These are phyloP conservation scores for Apotomis turbidana DNA, from an alignment of 2,888 invertebrate species.

Conservation along the genomic window DNA sequence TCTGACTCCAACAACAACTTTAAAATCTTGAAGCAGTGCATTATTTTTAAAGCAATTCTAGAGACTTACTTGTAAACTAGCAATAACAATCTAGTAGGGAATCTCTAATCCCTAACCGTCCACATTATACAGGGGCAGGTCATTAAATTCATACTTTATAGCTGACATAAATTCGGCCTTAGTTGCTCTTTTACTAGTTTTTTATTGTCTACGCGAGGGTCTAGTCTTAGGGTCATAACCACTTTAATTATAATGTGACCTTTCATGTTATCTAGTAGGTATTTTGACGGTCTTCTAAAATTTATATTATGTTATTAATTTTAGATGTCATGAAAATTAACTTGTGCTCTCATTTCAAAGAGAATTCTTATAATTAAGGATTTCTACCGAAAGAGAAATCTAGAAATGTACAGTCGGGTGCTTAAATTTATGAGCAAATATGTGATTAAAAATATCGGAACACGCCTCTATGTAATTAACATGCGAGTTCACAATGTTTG, in stretches of 20 bases:
- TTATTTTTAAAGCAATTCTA: conserved; percentile 1
- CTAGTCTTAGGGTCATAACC: conserved; percentile 46
- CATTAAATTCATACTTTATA: conserved; percentile 65
- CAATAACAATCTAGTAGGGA: neutral
- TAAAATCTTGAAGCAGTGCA: neutral
- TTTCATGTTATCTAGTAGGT: neutral
- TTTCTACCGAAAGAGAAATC: no score
- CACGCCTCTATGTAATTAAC: no score
- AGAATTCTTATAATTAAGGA: no score
- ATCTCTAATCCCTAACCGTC: conserved; percentile 14
- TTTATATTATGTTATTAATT: no score
- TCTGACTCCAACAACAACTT: neutral
- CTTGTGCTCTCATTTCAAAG: no score
- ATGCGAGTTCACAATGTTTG: no score
- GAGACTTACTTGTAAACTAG: neutral
- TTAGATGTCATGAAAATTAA: no score
- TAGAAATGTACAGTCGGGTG: no score
- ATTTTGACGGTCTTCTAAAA: no score
- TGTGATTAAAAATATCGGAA: no score
- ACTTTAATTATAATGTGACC: conserved; percentile 18
- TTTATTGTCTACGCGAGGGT: conserved; percentile 59
- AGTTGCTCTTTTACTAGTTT: conserved; percentile 59
- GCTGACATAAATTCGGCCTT: conserved; percentile 59
- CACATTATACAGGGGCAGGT: conserved; percentile 44
- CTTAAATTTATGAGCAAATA: no score